Evolutionary conservation across 35 echinoderm and acorn worm genomes (phyloP).

Genomic region (Holothuria glaberrima): DNA sequence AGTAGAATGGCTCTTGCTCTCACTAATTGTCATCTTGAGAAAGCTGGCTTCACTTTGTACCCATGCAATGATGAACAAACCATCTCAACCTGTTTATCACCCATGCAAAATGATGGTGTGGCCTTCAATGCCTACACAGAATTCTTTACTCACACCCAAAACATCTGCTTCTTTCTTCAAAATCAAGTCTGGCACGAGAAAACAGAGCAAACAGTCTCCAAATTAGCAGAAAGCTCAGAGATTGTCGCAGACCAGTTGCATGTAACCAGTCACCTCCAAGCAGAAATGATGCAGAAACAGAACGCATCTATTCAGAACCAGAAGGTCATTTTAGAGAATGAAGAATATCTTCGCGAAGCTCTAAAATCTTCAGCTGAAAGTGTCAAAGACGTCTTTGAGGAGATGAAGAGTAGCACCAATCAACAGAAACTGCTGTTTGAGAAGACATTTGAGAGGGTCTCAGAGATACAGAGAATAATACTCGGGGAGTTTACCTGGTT

Average conservation of each 20-base stretch:
- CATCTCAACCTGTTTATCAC: constrained; percentile 55
- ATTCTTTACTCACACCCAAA: constrained; percentile 98
- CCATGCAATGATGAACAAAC: constrained; percentile 50
- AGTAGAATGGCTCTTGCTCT: constrained; percentile 85
- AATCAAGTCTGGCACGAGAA: constrained; percentile 98
- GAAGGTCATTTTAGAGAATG: constrained; percentile 81
- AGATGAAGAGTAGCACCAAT: constrained; percentile 84
- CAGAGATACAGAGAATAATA: constrained; percentile 77
- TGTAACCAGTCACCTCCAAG: constrained; percentile 73
- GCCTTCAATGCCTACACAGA: constrained; percentile 95
- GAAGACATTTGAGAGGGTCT: constrained; percentile 80
- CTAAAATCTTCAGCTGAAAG: constrained; percentile 68
- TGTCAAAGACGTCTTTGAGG: constrained; percentile 76
- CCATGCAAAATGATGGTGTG: constrained; percentile 49
- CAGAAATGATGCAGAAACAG: constrained; percentile 86
- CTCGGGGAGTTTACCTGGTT: constrained; percentile 95
- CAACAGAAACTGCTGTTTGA: constrained; percentile 83
- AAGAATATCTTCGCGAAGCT: constrained; percentile 64
- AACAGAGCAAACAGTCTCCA: constrained; percentile 84
- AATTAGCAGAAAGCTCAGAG: constrained; percentile 82
- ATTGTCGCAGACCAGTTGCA: constrained; percentile 84
- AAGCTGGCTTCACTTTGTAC: constrained; percentile 70
- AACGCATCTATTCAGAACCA: constrained; percentile 81
- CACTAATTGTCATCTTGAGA: constrained; percentile 94
- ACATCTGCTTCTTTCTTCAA: constrained; percentile 97